A percentile compares a stretch with the other conserved stretches of the same genome.
Conservation (phyloP, 2,888 invertebrate genomes). For the Exocentrus adspersus region DNA sequence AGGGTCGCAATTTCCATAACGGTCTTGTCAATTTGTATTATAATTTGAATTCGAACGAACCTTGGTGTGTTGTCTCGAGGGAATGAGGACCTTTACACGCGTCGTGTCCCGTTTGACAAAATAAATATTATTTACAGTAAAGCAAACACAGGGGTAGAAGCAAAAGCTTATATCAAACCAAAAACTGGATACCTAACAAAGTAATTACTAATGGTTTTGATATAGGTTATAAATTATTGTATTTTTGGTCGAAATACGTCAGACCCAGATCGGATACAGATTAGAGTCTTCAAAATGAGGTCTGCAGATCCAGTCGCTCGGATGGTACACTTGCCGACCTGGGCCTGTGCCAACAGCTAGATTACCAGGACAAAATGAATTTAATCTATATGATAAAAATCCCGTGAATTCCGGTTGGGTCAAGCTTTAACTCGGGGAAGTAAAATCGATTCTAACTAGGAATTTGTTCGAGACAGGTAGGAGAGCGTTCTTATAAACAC, state of each 20-base stretch:
- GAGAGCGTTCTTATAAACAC: neutral
- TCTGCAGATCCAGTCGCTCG: neutral
- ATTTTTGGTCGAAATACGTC: neutral
- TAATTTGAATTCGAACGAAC: slow-evolving; percentile 8
- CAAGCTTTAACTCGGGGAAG: neutral
- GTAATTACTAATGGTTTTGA: no score
- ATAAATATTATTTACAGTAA: no score
- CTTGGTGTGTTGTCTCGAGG: no score
- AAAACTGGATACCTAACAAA: no score
- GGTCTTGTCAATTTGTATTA: slow-evolving; percentile 13
- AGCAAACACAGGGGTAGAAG: no score
- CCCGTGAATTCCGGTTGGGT: neutral
- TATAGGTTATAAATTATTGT: neutral
- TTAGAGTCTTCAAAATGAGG: neutral
- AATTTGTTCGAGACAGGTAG: neutral
- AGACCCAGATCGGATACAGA: neutral
- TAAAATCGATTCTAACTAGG: neutral
- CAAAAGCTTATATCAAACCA: no score
- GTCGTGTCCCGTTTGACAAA: no score
- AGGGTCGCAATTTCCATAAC: slow-evolving; percentile 12
- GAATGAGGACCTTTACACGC: no score
- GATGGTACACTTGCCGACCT: neutral
- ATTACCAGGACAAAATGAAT: neutral
- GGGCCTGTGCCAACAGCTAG: slow-evolving; percentile 9
- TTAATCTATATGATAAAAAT: slow-evolving; percentile 15